Conservation (phyloP, 2,797 vertebrate genomes). For the Schizothorax lantsangensis region DNA sequence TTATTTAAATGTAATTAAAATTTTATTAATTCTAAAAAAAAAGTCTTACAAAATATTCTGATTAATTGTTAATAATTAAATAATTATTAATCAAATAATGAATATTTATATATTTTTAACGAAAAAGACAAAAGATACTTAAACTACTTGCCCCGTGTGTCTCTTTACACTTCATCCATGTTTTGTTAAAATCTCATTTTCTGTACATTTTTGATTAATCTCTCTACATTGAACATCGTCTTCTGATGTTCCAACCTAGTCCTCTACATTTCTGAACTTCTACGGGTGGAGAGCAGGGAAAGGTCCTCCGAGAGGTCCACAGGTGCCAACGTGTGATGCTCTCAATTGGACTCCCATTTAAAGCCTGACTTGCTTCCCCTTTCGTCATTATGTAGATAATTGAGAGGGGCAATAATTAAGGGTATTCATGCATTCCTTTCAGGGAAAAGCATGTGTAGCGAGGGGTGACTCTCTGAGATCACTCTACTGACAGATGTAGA, state of each 20-base stretch:
- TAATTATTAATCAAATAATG: neutral
- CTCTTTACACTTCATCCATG: neutral
- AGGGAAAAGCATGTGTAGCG: conserved; percentile 58
- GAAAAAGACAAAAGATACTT: neutral
- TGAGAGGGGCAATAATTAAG: conserved; percentile 60
- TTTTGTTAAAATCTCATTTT: neutral
- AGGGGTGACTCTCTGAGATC: conserved; percentile 59
- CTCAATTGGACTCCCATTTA: conserved; percentile 36
- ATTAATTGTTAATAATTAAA: neutral
- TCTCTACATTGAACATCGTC: neutral
- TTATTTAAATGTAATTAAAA: neutral
- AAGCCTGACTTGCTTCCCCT: conserved; percentile 43
- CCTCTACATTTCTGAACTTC: neutral
- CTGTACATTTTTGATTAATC: neutral
- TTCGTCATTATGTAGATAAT: conserved; percentile 58
- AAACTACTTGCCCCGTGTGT: neutral
- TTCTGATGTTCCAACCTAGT: neutral
- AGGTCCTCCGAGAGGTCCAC: neutral
- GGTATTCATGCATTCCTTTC: conserved; percentile 63
- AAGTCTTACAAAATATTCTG: neutral
- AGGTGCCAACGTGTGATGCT: conserved; percentile 25
- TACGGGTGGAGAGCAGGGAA: neutral
- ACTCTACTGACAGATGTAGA: conserved; percentile 62
- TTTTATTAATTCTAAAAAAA: too few relatives aligned
- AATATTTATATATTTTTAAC: neutral